Conservation (phyloP, 2,113 vertebrate species). For the Nycticebus coucang region DNA sequence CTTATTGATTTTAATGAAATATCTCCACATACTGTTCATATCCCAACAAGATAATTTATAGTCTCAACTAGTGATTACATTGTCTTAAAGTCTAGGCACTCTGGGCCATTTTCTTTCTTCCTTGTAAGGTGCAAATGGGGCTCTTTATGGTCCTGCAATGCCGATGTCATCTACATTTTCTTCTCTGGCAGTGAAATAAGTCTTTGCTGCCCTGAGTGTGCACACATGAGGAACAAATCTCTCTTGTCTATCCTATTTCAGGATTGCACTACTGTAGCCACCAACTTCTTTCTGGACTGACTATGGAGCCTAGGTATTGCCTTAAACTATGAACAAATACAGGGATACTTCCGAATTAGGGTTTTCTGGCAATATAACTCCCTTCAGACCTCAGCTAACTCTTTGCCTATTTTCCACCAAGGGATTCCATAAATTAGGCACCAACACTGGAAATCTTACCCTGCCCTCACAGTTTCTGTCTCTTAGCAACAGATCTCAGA, state of each 20-base stretch:
- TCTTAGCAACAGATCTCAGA: slow-evolving; percentile 42
- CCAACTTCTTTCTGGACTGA: not conserved
- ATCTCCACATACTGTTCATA: not conserved
- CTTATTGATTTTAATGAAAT: not conserved
- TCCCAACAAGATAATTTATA: not conserved
- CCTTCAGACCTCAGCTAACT: not conserved
- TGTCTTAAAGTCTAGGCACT: not conserved
- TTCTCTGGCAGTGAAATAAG: not conserved
- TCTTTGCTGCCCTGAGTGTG: not conserved
- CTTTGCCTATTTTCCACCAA: slow-evolving; percentile 21
- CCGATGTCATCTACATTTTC: not conserved
- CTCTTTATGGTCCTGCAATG: not conserved
- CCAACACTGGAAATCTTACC: not conserved
- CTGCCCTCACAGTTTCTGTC: not conserved
- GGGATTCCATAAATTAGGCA: not conserved
- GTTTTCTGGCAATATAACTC: not conserved
- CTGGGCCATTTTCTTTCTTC: not conserved
- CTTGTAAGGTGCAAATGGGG: not conserved
- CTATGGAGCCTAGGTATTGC: not conserved
- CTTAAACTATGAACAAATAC: slow-evolving; percentile 1
- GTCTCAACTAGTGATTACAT: not conserved
- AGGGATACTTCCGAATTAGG: not conserved
- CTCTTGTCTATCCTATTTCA: not conserved
- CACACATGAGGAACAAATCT: not conserved
- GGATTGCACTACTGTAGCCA: not conserved